Base-by-base conservation (phyloP, 92 coral and sea anemone genomes). In the Zoanthus solanderi region DNA sequence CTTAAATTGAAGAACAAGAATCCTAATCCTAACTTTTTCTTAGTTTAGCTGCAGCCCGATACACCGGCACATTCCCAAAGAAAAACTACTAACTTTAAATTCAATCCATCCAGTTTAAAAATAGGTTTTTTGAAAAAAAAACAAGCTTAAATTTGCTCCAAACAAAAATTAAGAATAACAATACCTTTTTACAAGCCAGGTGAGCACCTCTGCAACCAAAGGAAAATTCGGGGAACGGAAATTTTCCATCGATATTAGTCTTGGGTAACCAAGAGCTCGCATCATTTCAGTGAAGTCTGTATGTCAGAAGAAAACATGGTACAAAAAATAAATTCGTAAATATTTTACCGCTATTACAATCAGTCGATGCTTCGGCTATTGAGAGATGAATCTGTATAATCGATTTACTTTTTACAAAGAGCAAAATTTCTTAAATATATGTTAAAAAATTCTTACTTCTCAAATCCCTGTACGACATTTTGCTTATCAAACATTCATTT, bases 211-310 rank as follows among this genome's bases (percentile, higher is more conserved):
- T 73, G 99, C 99, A 11, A 97, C 99, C 92, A 97, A 84, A 50
- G 97, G 92, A 69, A 97, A 97, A 79, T 97, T 97, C 13, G 99
- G 99, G 58, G 98, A 95, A 77, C 99, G 94, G 85, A 97, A 97
- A 89, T 97, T 97, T 92, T 97, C 99, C 99, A 97, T 97, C 63
- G 99, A 97, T 75, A 97, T 97, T 58, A 97, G 96, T 87, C 99
- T 92, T 66, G 99, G 92, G 91, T 95, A 97, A 30, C 99, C 99
- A 79, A 97, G 83, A 34, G 99, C 98, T 72, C 99, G 90, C 99
- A 97, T 95, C 99, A 97, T 97, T 89, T 97, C 99, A 8, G 99
- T 97, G 90, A 97, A 97, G 84, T 97, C 99, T 97, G 92, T 53
- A 69, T 31, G 17, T 30, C 9, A 68, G 13, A 90, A 63, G 78